Percentiles rank a stretch among this genome's conserved stretches.
Evolutionary conservation across 2,888 invertebrate genomes (phyloP).

Genomic region (Spisula subtruncata): DNA sequence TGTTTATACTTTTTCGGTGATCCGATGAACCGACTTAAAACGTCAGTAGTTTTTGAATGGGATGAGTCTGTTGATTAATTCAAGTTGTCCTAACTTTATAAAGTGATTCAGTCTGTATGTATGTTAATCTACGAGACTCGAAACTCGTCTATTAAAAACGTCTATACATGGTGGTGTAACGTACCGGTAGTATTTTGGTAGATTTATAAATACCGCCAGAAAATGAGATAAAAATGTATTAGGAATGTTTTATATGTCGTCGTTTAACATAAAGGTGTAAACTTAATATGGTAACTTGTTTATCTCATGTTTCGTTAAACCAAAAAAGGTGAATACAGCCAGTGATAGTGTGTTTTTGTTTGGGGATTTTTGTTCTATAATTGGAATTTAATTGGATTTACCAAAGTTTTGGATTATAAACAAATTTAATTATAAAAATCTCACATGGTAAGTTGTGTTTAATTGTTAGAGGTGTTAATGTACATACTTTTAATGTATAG

Average conservation of each 20-base stretch:
- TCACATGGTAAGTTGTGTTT: too few relatives aligned
- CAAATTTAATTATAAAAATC: too few relatives aligned
- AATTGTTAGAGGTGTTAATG: too few relatives aligned
- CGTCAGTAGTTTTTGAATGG: neutral
- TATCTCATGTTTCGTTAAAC: constrained; percentile 4
- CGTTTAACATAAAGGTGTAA: constrained; percentile 27
- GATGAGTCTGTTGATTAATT: constrained; percentile 24
- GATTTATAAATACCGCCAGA: constrained; percentile 37
- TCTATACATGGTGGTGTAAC: neutral
- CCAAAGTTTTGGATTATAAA: neutral
- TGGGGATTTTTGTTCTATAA: neutral
- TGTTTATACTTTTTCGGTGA: constrained; percentile 8
- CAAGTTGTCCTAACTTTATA: constrained; percentile 1
- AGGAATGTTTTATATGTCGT: constrained; percentile 25
- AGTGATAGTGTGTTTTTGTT: neutral
- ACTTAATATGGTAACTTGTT: constrained; percentile 8
- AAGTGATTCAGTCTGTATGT: constrained; percentile 35
- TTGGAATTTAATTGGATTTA: neutral
- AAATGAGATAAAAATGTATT: constrained; percentile 32
- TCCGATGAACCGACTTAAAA: neutral
- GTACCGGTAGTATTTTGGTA: constrained; percentile 12
- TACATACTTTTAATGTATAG: too few relatives aligned
- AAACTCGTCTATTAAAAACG: constrained; percentile 18
- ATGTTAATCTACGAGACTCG: constrained; percentile 33
- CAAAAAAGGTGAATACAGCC: neutral